Base-by-base conservation (phyloP, 2,113 vertebrate species). In the Poeciliopsis prolifica region DNA sequence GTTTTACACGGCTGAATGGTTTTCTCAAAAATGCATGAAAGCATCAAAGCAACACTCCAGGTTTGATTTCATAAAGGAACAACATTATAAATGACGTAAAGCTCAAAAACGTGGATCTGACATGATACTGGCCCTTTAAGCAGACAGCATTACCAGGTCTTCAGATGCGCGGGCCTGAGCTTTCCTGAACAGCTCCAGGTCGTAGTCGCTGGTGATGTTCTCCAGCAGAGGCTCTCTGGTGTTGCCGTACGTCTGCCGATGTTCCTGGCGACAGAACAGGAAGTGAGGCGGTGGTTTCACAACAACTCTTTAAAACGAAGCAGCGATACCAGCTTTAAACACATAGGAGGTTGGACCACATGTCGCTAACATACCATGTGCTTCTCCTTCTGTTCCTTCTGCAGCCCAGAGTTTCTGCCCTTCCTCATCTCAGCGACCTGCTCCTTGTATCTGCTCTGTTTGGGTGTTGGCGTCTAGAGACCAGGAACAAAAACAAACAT, bases 301-400 rank as follows among this genome's bases (percentile, higher is more conserved):
- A 3, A n/a, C 9, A 62, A 3, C 33, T 61, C 30, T 9, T 22
- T 13, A 28, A 10, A 0, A 64, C 22, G 14, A 54, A 6, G 35
- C 8, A 66, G 19, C 3, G 22, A 15, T 22, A 26, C n/a, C 19
- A 48, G n/a, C 3, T 54, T 6, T 28, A n/a, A 74, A 48, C 5
- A 54, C 19, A 54, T 33, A 22, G 15, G n/a, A 30, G 28, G 13
- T 64, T 42, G 40, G 35, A 37, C 35, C 35, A 10, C 10, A 37
- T 13, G 28, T 0, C n/a, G 3, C 8, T 7, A 28, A 44, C 13
- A 62, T 94, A 99, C 98, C 97, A 97, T 97, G 7, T 97, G 97
- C 85, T 98, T 99, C 89, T 99, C 98, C 84, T 99, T 99, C 89
- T 99, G 98, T 82, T 99, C 98, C 90, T 98, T 99, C 85, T 96